Conservation (phyloP, 2,888 invertebrate species). For the Eupithecia inturbata region DNA sequence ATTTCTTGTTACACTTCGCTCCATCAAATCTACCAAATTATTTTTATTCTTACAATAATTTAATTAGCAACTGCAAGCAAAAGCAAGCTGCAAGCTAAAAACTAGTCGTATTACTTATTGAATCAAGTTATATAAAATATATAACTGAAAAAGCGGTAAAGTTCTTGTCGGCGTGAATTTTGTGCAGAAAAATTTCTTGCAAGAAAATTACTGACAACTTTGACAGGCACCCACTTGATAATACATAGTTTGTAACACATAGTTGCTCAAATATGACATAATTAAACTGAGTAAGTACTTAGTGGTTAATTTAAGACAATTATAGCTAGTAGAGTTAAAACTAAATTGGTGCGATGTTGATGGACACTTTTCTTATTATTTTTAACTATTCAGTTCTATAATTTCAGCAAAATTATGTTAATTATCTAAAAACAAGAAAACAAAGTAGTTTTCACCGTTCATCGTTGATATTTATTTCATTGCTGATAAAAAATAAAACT, state of each 20-base stretch:
- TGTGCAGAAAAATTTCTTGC: constrained; percentile 5
- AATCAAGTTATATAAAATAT: constrained; percentile 8
- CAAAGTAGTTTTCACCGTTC: background rate
- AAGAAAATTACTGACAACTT: constrained; percentile 7
- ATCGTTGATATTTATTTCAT: background rate
- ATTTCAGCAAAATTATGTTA: background rate
- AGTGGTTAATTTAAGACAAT: background rate
- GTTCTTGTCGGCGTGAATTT: constrained; percentile 5
- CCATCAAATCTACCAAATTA: background rate
- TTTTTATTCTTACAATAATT: background rate
- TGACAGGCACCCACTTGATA: background rate
- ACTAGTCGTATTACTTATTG: background rate
- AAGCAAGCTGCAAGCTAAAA: no score
- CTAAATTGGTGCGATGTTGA: background rate
- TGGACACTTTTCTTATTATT: background rate
- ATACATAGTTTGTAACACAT: background rate
- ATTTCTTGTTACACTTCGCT: background rate
- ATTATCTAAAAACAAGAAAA: background rate
- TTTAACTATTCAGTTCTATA: background rate
- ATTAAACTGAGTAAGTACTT: background rate
- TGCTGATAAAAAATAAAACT: background rate
- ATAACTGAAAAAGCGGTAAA: background rate
- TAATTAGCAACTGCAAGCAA: background rate
- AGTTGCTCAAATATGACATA: background rate
- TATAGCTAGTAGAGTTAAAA: background rate